These are phyloP conservation scores for Pitangus sulphuratus DNA, from an alignment of 2,797 vertebrate genomes.

Conservation along the genomic window DNA sequence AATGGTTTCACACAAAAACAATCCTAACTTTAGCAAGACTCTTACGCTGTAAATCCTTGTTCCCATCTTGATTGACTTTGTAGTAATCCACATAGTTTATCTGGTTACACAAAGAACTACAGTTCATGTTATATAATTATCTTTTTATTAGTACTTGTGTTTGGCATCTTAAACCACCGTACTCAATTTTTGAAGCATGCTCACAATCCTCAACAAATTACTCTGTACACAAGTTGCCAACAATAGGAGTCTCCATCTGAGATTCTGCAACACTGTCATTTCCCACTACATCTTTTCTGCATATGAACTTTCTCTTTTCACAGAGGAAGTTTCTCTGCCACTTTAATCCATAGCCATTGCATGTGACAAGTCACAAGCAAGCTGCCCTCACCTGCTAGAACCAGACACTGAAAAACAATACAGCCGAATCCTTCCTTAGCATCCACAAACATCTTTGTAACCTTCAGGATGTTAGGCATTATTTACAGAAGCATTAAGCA, in stretches of 20 bases:
- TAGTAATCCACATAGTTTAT: not conserved
- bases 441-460: not conserved
- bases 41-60: not conserved
- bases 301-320: not conserved
- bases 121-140: not conserved
- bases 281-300: not conserved
- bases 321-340: not conserved
- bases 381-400: not conserved
- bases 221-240: fast-evolving
- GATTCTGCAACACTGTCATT: not conserved
- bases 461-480: not conserved
- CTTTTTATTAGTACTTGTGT: not conserved
- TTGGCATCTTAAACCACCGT: not conserved
- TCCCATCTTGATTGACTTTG: not conserved
- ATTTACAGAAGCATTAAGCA: not conserved
- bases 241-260: not conserved
- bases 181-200: not conserved
- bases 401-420: not conserved
- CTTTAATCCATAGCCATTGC: not conserved
- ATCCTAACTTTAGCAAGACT: not conserved
- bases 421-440: not conserved
- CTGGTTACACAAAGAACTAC: not conserved
- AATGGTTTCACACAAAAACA: not conserved
- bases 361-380: not conserved
- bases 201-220: fast-evolving